Percentiles rank a stretch among this genome's conserved stretches.
Conservation (phyloP, 1,140 invertebrate species). For the Doryteuthis pealeii region DNA sequence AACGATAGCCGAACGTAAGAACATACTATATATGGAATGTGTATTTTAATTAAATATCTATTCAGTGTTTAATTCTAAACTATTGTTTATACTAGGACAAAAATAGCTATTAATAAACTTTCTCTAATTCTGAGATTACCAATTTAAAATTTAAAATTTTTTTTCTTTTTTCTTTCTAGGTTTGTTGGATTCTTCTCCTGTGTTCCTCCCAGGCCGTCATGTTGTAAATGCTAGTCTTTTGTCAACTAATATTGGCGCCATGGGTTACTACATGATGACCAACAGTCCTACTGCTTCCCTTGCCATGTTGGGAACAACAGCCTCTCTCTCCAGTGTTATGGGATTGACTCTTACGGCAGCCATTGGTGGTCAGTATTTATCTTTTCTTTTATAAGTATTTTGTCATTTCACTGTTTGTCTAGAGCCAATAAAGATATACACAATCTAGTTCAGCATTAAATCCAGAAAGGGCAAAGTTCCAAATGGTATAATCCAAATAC, state of each 20-base stretch:
- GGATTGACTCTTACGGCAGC: conserved; percentile 85
- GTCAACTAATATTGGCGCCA: conserved; percentile 71
- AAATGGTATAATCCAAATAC: too few species aligned
- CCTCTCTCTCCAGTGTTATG: conserved; percentile 74
- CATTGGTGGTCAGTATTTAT: conserved; percentile 73
- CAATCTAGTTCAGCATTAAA: too few species aligned
- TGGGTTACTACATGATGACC: conserved; percentile 71
- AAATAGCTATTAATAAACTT: too few species aligned
- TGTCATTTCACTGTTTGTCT: not conserved
- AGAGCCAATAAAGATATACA: not conserved
- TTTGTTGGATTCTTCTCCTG: conserved; percentile 74
- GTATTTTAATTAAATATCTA: too few species aligned
- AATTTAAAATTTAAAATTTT: too few species aligned
- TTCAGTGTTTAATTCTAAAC: too few species aligned
- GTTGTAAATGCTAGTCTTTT: conserved; percentile 73
- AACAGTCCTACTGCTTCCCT: conserved; percentile 70
- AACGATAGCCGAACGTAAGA: too few species aligned
- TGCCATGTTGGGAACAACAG: conserved; percentile 71
- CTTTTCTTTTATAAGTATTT: not conserved
- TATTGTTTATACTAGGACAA: too few species aligned
- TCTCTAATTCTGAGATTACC: too few species aligned
- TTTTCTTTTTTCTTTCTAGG: conserved; percentile 60
- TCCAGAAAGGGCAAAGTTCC: too few species aligned
- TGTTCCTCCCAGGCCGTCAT: conserved; percentile 82
- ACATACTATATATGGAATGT: too few species aligned